Base-by-base conservation (phyloP, 2,113 vertebrate genomes). In the Sporophila hypoxantha region DNA sequence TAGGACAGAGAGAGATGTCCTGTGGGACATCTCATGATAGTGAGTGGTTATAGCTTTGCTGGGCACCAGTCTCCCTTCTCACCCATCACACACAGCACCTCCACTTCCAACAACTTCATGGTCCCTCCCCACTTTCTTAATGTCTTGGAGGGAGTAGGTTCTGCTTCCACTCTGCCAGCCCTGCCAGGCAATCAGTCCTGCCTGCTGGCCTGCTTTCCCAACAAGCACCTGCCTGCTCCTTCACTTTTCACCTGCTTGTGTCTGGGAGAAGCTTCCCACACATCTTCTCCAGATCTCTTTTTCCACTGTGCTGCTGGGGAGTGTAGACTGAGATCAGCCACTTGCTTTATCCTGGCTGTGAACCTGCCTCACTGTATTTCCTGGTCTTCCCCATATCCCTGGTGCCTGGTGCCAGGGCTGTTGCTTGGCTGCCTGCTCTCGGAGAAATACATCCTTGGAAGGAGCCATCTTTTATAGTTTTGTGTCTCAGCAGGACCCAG, bases 311-410 rank as follows among this genome's bases (percentile, higher is more conserved):
- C 14, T 71, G 17, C 50, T 61, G 36, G 21, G 30, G 17, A 81
- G 17, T 0, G 0, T 2, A 69, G n/a, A 64, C 27, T 23, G 19
- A 74, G 25, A 37, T 29, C 1, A 6, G 18, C 10, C 30, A 25
- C 50, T 64, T 84, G 29, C 73, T 69, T 66, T 62, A 53, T 57
- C 29, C 29, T 56, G 77, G 57, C 25, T 39, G 12, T 49, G 26
- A 52, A 50, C 36, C 26, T 8, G 1, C 21, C 29, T 23, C 22
- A 1, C 70, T 55, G 19, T 46, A 60, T 90, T 84, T 29, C 49
- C 32, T 6, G 3, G 22, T 76, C 55, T 39, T 81, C 20, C 26
- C 17, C 22, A 73, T 32, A 52, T 46, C 12, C 9, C 59, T 30
- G 25, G 16, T 29, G 68, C 25, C 71, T 71, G 39, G 25, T 59